These are phyloP conservation scores for Centruroides sculpturatus DNA, from an alignment of 1,140 invertebrate genomes.

Conservation along the genomic window DNA sequence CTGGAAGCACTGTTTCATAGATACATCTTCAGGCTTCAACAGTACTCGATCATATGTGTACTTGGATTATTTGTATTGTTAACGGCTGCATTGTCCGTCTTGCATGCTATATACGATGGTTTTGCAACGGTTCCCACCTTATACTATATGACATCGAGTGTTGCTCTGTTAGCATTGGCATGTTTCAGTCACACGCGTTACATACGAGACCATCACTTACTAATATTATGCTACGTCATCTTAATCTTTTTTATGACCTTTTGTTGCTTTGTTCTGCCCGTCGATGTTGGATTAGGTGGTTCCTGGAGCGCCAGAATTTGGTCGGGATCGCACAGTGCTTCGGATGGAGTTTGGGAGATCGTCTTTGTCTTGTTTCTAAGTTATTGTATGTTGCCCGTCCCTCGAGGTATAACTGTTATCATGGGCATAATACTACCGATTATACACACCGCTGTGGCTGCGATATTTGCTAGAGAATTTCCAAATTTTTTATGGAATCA, in stretches of 20 bases:
- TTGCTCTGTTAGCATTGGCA: slow-evolving; percentile 45
- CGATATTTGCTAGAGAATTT: slow-evolving; percentile 41
- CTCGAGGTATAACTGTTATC: slow-evolving; percentile 55
- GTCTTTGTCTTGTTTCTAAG: slow-evolving; percentile 70
- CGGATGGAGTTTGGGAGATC: slow-evolving; percentile 65
- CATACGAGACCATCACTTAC: slow-evolving; percentile 45
- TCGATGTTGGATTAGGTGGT: slow-evolving; percentile 33
- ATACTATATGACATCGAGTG: slow-evolving; percentile 46
- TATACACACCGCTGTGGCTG: slow-evolving; percentile 49
- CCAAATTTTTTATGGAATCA: slow-evolving; percentile 49
- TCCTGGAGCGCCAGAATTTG: slow-evolving; percentile 27
- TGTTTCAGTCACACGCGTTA: slow-evolving; percentile 45
- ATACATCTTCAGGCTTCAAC: slow-evolving; percentile 76
- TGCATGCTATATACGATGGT: slow-evolving; percentile 28
- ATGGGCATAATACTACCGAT: slow-evolving; percentile 54
- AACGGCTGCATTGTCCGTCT: slow-evolving; percentile 43
- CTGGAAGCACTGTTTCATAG: slow-evolving; percentile 70
- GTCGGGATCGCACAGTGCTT: slow-evolving; percentile 29
- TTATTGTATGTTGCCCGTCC: slow-evolving; percentile 70
- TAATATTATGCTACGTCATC: slow-evolving; percentile 49
- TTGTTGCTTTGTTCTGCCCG: slow-evolving; percentile 42
- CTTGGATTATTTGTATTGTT: slow-evolving; percentile 53
- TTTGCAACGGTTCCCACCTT: slow-evolving; percentile 40
- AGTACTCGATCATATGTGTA: slow-evolving; percentile 56
- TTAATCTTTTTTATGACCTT: slow-evolving; percentile 47